Conservation (phyloP, 2,797 vertebrate species). For the Prunella strophiata region DNA sequence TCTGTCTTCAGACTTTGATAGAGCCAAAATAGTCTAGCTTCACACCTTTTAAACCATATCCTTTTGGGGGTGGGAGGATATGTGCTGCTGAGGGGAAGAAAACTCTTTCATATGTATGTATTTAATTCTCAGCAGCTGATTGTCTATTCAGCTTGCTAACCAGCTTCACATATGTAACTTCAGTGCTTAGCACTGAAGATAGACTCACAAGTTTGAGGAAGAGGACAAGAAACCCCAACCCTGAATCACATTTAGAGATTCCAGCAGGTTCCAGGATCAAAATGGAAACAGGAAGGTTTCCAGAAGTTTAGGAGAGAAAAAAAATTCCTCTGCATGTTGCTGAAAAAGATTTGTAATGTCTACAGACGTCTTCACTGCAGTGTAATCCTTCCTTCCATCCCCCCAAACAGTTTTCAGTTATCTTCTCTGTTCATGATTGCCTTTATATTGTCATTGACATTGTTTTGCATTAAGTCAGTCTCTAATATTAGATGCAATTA, state of each 20-base stretch:
- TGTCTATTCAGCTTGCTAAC: not conserved
- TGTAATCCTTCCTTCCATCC: not conserved
- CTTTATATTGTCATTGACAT: constrained; percentile 45
- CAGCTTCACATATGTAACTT: not conserved
- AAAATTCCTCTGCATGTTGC: not conserved
- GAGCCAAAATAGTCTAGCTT: not conserved
- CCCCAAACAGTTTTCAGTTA: not conserved
- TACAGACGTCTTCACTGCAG: not conserved
- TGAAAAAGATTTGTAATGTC: not conserved
- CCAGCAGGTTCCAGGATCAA: not conserved
- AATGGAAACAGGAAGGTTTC: not conserved
- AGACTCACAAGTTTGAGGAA: not conserved
- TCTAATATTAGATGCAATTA: constrained; percentile 69
- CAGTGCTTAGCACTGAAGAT: not conserved
- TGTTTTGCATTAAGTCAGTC: constrained; percentile 14
- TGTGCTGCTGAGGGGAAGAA: not conserved
- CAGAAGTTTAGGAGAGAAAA: not conserved
- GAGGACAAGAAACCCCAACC: not conserved
- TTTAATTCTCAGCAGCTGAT: not conserved
- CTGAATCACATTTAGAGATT: constrained; percentile 5
- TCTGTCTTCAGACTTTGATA: not conserved
- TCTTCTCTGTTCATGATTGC: not conserved
- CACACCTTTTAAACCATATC: not conserved
- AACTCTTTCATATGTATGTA: not conserved
- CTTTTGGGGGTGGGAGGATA: not conserved